Percentiles rank a stretch among this genome's conserved stretches.
Evolutionary conservation across 2,113 vertebrate species (phyloP).

Genomic region (Colistium nudipinnis): DNA sequence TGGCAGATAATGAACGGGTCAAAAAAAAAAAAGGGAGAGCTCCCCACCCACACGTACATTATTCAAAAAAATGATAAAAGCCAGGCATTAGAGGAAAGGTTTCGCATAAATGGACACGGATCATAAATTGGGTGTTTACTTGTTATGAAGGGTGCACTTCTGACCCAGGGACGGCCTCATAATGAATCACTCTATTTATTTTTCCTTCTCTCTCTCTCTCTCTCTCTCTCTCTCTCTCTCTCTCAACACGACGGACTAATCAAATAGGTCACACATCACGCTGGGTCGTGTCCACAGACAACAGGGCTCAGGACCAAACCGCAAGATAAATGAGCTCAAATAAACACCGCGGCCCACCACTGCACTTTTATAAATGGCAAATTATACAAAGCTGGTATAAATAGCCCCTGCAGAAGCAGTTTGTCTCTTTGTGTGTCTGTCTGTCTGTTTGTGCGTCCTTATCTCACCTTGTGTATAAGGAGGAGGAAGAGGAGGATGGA

Average conservation of each 20-base stretch:
- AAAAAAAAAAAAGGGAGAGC: conserved; percentile 7
- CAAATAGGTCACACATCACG: conserved; percentile 8
- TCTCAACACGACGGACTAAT: conserved; percentile 8
- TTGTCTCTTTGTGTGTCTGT: not conserved
- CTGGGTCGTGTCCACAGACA: not conserved
- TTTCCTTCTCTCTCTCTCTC: not conserved
- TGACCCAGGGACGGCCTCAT: conserved; percentile 16
- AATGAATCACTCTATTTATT: not conserved
- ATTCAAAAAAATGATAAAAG: conserved; percentile 27
- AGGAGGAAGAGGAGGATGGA: too few relatives aligned
- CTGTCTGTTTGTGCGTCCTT: not conserved
- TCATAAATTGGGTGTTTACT: conserved; percentile 12
- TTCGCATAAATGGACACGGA: conserved; percentile 11
- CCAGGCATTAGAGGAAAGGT: conserved; percentile 8
- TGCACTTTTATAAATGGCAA: conserved; percentile 28
- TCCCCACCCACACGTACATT: not conserved
- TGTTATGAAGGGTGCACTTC: conserved; percentile 1
- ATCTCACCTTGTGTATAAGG: not conserved
- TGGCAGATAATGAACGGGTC: conserved; percentile 34
- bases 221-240: not conserved
- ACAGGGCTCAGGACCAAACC: conserved; percentile 15
- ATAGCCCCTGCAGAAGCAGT: not conserved
- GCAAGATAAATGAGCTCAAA: not conserved
- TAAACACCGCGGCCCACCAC: not conserved
- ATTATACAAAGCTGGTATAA: conserved; percentile 18